Evolutionary conservation across 2,888 invertebrate genomes (phyloP).

Genomic region (Lypha dubia): DNA sequence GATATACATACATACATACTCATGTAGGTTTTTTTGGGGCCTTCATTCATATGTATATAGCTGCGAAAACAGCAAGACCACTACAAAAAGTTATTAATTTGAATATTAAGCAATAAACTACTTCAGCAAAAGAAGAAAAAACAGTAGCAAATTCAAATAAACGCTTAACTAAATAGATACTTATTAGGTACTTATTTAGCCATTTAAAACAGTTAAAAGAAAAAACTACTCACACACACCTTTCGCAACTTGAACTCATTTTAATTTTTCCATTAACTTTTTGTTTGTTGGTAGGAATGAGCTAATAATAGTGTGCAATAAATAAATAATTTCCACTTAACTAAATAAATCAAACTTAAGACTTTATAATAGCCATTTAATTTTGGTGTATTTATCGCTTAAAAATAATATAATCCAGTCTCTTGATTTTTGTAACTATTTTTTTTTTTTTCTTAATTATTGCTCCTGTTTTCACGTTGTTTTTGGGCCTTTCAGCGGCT

Average conservation of each 20-base stretch:
- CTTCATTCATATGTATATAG: too few species aligned
- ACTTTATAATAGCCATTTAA: conserved; percentile 22
- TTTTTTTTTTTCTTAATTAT: conserved; percentile 65
- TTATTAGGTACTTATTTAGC: background rate
- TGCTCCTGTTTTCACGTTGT: conserved; percentile 66
- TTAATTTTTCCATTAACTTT: conserved; percentile 73
- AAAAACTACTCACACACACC: conserved; percentile 77
- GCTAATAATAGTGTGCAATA: conserved; percentile 2
- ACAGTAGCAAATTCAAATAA: background rate
- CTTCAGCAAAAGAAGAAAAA: background rate
- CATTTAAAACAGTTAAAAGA: conserved; percentile 9
- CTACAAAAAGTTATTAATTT: background rate
- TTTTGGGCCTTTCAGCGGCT: conserved; percentile 55
- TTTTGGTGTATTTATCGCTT: conserved; percentile 29
- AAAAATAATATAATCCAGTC: conserved; percentile 22
- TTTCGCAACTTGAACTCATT: conserved; percentile 82
- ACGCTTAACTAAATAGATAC: background rate
- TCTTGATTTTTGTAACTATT: conserved; percentile 31
- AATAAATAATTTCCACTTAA: conserved; percentile 32
- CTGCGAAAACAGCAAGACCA: background rate
- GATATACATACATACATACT: background rate
- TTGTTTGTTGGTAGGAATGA: conserved; percentile 18
- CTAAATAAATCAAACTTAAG: background rate
- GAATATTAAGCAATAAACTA: background rate
- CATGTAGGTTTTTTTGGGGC: conserved; percentile 1